Base-by-base conservation (phyloP, 2,888 invertebrate species). In the Drosophila longiperda region DNA sequence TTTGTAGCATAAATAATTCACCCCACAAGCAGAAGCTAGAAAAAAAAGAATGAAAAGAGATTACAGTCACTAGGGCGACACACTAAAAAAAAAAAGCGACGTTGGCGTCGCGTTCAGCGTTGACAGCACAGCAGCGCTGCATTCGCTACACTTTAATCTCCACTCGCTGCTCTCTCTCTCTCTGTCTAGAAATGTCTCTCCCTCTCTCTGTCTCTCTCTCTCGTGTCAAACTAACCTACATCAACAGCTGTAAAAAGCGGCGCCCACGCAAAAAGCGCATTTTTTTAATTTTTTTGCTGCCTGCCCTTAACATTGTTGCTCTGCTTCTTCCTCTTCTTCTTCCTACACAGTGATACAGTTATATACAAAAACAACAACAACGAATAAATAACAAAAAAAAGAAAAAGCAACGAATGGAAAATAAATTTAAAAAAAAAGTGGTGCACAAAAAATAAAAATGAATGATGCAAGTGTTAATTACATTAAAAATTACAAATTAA, bases 141-240 rank as follows among this genome's bases (percentile, higher is more conserved):
- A 48, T 40, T 66, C 36, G 33, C 42, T 34, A 50, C 26, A 26
- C 53, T n/a, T 29, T 20, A 23, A 49, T 48, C 42, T 40, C 40
- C 12, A 66, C 20, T 26, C 49, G 38, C 54, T 64, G 62, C 42
- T 32, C 15, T 20, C 42, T 50, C 54, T 7, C 42, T 20, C 42
- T 50, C 55, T 26, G n/a, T n/a, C n/a, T n/a, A n/a, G n/a, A n/a
- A n/a, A 29, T 42, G 52, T 54, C 8, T 17, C 40, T 17, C 38
- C 48, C 33, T 50, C 58, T 6, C 36, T 45, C 48, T 40, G 36
- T 23, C 38, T 59, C 42, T 52, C 52, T 15, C 29, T 60, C 53
- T 32, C 52, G 40, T 23, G 53, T 80, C 68, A 82, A 91, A 91
- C 91, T 91, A 92, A 91, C 91, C 91, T 91, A 91, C 91, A 92